A percentile compares a stretch with the other conserved stretches of the same genome.
phyloP scores from a whole-genome alignment of 2,888 invertebrate species.

The Listrodromus nycthemerus region DNA sequence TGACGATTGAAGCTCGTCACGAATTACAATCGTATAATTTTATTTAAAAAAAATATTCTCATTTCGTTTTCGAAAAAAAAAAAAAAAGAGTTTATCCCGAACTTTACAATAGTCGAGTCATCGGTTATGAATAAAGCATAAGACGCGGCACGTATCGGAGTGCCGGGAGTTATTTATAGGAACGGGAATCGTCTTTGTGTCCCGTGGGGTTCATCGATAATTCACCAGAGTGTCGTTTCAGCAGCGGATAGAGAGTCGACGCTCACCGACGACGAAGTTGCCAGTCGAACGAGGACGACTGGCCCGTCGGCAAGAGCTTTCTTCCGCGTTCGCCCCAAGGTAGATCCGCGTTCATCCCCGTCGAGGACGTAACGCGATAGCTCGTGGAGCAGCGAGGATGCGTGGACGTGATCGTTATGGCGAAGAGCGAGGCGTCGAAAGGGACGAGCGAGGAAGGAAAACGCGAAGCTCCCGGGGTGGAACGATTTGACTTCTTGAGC shows the following conservation, averaged over 20 bases:
- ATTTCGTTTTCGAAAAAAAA: background rate
- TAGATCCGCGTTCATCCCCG: slow-evolving; percentile 29
- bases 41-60: background rate
- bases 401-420: slow-evolving; percentile 49
- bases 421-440: slow-evolving; percentile 27
- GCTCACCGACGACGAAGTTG: background rate
- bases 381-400: slow-evolving; percentile 16
- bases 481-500: slow-evolving; percentile 75
- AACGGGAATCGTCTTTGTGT: slow-evolving; percentile 2
- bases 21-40: background rate
- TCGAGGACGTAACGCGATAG: slow-evolving; percentile 22
- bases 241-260: background rate
- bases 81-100: background rate
- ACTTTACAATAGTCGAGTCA: background rate
- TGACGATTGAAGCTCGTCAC: background rate
- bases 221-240: slow-evolving; percentile 6
- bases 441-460: slow-evolving; percentile 26
- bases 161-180: slow-evolving; percentile 5
- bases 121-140: slow-evolving; percentile 5
- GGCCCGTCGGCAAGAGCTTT: slow-evolving; percentile 19
- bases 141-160: background rate
- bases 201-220: slow-evolving; percentile 21
- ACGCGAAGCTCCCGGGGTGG: slow-evolving; percentile 61
- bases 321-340: slow-evolving; percentile 23
- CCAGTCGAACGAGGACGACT: background rate